Percentiles rank a stretch among this genome's conserved stretches.
Conservation (phyloP, 2,113 vertebrate species). For the Sphaerodactylus townsendi region DNA sequence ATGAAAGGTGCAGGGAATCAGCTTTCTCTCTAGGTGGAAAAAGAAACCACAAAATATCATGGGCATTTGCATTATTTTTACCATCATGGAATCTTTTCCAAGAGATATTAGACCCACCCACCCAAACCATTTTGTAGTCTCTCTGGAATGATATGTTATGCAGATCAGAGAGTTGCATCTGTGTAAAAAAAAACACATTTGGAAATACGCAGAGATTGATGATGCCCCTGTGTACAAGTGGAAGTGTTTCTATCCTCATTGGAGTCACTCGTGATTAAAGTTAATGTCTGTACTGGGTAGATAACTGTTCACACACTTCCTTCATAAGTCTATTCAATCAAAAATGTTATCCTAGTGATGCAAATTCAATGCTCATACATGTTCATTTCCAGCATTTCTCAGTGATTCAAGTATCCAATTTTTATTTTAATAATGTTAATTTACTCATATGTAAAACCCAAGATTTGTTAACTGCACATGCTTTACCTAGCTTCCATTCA, state of each 20-base stretch:
- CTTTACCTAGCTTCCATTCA: neutral
- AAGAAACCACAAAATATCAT: constrained; percentile 54
- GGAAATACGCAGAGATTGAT: no score
- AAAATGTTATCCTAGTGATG: no score
- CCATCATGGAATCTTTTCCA: neutral
- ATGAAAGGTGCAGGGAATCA: constrained; percentile 19
- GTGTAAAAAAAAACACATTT: no score
- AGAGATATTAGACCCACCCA: neutral
- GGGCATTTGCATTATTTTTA: constrained; percentile 38
- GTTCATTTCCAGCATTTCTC: no score
- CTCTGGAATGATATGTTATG: no score
- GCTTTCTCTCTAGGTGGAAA: constrained; percentile 2
- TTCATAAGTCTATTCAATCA: no score
- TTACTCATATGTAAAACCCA: neutral
- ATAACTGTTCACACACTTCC: no score
- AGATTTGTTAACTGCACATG: neutral
- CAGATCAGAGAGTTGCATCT: no score
- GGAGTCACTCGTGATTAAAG: neutral
- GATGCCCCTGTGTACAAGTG: neutral
- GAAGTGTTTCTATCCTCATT: neutral
- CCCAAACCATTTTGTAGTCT: no score
- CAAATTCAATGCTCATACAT: no score
- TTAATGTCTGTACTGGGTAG: neutral
- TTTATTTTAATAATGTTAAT: no score
- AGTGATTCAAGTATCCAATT: no score